Conservation (phyloP, 2,888 invertebrate genomes). For the Meta bourneti region DNA sequence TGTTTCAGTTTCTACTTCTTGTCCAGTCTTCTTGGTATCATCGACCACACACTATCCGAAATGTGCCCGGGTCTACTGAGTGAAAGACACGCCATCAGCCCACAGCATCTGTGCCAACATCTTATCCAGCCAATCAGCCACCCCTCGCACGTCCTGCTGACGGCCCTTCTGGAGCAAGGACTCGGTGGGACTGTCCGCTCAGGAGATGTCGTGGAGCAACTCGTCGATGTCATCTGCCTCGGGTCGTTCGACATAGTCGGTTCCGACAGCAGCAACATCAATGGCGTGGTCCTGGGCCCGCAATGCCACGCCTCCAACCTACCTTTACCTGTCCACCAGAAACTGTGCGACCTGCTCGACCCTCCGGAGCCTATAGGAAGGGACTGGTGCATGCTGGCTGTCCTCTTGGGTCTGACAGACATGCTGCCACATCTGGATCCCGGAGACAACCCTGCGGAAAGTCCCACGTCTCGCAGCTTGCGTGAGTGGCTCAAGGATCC, state of each 20-base stretch:
- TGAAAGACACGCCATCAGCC: conserved; percentile 86
- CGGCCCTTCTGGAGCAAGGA: conserved; percentile 57
- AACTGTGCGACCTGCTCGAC: conserved; percentile 82
- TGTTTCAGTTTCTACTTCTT: conserved; percentile 85
- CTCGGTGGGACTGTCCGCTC: conserved; percentile 35
- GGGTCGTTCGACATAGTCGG: conserved; percentile 57
- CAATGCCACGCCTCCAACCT: conserved; percentile 85
- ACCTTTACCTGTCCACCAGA: conserved; percentile 83
- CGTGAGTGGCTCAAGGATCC: conserved; percentile 82
- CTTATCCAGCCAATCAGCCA: conserved; percentile 61
- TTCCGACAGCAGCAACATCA: conserved; percentile 9
- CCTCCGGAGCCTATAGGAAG: conserved; percentile 83
- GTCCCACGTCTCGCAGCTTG: conserved; percentile 80
- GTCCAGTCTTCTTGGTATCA: conserved; percentile 85
- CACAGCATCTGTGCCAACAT: conserved; percentile 83
- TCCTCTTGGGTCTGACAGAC: conserved; percentile 83
- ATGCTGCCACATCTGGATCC: conserved; percentile 83
- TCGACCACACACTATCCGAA: conserved; percentile 85
- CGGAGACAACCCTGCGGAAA: conserved; percentile 77
- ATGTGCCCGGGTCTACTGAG: conserved; percentile 86
- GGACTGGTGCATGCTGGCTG: conserved; percentile 84
- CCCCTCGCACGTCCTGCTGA: conserved; percentile 54
- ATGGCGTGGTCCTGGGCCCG: conserved; percentile 82
- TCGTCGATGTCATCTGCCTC: conserved; percentile 60
- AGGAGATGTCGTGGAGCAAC: conserved; percentile 24